Evolutionary conservation across 92 coral and sea anemone genomes (phyloP).

Genomic region (Parazoanthus swiftii): DNA sequence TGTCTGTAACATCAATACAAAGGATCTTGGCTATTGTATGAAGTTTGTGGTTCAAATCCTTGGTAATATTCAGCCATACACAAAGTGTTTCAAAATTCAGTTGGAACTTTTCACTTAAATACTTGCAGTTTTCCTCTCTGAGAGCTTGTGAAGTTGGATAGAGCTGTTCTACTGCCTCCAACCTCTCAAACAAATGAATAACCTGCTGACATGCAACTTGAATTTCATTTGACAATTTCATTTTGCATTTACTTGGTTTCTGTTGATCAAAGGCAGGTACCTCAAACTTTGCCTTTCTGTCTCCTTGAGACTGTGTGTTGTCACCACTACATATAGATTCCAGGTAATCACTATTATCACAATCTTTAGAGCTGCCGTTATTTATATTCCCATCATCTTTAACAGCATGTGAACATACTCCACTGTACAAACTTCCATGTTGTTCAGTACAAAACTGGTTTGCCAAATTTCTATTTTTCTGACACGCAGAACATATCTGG

Average conservation of each 20-base stretch:
- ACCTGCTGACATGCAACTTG: slow-evolving; percentile 71
- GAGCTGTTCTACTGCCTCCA: slow-evolving; percentile 79
- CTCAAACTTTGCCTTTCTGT: background rate
- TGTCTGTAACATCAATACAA: slow-evolving; percentile 68
- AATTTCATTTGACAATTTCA: slow-evolving; percentile 26
- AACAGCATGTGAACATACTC: background rate
- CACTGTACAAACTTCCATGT: background rate
- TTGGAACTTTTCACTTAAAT: slow-evolving; percentile 62
- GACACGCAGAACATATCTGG: background rate
- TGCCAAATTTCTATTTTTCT: background rate
- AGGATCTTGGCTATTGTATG: slow-evolving; percentile 80
- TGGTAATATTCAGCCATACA: slow-evolving; percentile 83
- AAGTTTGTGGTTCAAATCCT: slow-evolving; percentile 83
- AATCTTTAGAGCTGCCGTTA: background rate
- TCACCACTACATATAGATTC: background rate
- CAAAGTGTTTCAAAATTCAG: slow-evolving; percentile 74
- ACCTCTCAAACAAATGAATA: slow-evolving; percentile 58
- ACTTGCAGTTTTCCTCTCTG: slow-evolving; percentile 72
- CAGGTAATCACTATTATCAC: background rate
- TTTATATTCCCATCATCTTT: background rate
- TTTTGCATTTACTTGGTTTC: background rate
- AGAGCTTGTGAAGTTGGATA: slow-evolving; percentile 83
- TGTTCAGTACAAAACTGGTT: background rate
- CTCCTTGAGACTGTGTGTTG: background rate
- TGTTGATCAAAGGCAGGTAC: background rate